Conservation (phyloP, 1,140 invertebrate species). For the Hylaeus volcanicus region DNA sequence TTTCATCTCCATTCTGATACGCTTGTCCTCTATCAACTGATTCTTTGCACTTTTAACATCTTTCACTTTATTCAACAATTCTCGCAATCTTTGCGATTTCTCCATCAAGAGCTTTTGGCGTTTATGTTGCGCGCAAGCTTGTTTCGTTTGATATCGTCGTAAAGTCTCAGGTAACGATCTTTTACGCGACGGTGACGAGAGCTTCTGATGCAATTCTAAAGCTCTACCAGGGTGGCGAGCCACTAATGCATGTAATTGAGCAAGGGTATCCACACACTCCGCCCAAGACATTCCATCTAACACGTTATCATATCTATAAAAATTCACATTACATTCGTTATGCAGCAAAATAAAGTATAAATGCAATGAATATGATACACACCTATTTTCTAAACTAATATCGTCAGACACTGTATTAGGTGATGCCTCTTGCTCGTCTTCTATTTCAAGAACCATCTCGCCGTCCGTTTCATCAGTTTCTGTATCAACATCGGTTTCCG, state of each 20-base stretch:
- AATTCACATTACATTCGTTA: constrained; percentile 1
- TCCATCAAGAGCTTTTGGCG: constrained; percentile 90
- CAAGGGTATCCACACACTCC: constrained; percentile 88
- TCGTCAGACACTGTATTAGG: constrained; percentile 69
- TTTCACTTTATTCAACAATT: constrained; percentile 93
- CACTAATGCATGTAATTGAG: constrained; percentile 88
- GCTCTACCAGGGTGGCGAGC: constrained; percentile 93
- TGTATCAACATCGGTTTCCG: constrained; percentile 90
- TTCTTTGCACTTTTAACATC: constrained; percentile 93
- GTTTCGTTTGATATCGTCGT: constrained; percentile 92
- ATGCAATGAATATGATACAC: constrained; percentile 24
- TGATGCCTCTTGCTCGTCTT: constrained; percentile 73
- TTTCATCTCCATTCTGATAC: constrained; percentile 91
- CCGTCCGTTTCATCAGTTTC: constrained; percentile 90
- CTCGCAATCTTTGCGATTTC: constrained; percentile 91
- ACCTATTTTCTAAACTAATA: constrained; percentile 76
- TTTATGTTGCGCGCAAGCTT: constrained; percentile 90
- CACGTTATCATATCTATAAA: constrained; percentile 84
- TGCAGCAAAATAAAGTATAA: background rate
- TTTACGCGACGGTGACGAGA: constrained; percentile 93
- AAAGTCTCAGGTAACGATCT: constrained; percentile 90
- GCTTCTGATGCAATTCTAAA: constrained; percentile 94
- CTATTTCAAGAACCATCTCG: constrained; percentile 84
- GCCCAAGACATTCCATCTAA: constrained; percentile 89
- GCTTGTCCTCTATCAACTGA: constrained; percentile 91